Conservation (phyloP, 2,888 invertebrate genomes). For the Drosophila mayaguana region DNA sequence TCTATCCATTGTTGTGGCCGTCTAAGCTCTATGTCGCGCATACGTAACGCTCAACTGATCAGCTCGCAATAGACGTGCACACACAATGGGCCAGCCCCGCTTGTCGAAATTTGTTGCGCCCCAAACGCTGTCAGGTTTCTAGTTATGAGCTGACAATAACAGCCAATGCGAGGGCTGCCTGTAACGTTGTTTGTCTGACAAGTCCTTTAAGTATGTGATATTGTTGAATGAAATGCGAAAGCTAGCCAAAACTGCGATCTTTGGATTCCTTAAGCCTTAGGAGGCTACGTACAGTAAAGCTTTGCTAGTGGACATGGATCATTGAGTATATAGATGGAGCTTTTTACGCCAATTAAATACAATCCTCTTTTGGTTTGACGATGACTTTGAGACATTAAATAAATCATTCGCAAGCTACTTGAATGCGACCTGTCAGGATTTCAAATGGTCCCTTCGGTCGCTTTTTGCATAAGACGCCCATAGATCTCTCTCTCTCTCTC, state of each 20-base stretch:
- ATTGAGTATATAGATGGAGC: no score
- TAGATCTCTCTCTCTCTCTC: no score
- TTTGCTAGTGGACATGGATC: no score
- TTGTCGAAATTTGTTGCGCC: slow-evolving; percentile 44
- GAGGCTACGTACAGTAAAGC: no score
- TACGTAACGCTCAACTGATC: slow-evolving; percentile 62
- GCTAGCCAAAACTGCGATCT: background rate
- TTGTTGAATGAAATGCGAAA: background rate
- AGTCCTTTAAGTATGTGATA: background rate
- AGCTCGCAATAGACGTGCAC: slow-evolving; percentile 19
- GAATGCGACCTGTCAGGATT: no score
- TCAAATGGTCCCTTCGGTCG: no score
- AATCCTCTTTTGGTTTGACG: no score
- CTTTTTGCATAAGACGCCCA: no score
- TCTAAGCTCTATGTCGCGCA: slow-evolving; percentile 66
- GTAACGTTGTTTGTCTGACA: background rate
- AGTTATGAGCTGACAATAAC: slow-evolving; percentile 32
- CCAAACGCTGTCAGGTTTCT: slow-evolving; percentile 49
- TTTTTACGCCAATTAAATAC: no score
- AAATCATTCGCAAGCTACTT: no score
- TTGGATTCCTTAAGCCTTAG: no score
- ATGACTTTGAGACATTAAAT: no score
- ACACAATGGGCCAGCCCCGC: slow-evolving; percentile 39
- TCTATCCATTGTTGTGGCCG: slow-evolving; percentile 54
- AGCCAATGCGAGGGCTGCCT: slow-evolving; percentile 15